Evolutionary conservation across 1,140 invertebrate species (phyloP), one percentile per base, ranked within the genome.

Genomic region (Magallana ariakensis): DNA sequence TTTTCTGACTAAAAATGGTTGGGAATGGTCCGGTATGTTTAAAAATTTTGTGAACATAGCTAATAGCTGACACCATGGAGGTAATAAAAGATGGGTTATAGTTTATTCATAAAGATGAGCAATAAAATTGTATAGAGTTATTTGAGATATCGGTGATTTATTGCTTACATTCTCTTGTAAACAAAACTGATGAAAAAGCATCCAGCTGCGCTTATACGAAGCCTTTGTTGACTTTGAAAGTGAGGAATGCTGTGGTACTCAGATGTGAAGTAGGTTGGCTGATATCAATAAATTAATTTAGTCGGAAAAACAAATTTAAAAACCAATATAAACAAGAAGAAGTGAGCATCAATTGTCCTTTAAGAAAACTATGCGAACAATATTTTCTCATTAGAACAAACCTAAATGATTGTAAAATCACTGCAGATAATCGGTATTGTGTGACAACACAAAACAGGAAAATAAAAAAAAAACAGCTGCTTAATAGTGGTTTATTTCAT

Each of bases 31-130:
- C 26, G 8, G 22, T n/a, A 86, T 60, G 19, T n/a, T 86, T 33
- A 11, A 81, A 19, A 33, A 86, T 53, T 53, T 86, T 86, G 26
- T 86, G 85, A 15, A 86, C 56, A 53, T 81, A 86, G 22, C 85
- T 86, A n/a, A 86, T 58, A 9, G 75, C 75, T 58, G 85, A 86
- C 7, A 86, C 53, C 11, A 53, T 54, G 7, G 85, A 66, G 6
- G 53, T 16, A 83, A 87, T 87, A 46, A 58, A 13, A 6, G 80
- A 19, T 16, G 85, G 80, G 70, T 80, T 87, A 19, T 81, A 75
- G 33, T 46, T 16, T 82, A 1, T 53, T 33, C 75, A 82, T 46
- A 86, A 15, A 83, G 58, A 66, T 62, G 22, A 22, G 75, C 53
- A 83, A 86, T 83, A 19, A 83, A 82, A 22, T 86, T 86, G 11